phyloP scores from a whole-genome alignment of 2,113 vertebrate species.

The Halcyon malimbica region DNA sequence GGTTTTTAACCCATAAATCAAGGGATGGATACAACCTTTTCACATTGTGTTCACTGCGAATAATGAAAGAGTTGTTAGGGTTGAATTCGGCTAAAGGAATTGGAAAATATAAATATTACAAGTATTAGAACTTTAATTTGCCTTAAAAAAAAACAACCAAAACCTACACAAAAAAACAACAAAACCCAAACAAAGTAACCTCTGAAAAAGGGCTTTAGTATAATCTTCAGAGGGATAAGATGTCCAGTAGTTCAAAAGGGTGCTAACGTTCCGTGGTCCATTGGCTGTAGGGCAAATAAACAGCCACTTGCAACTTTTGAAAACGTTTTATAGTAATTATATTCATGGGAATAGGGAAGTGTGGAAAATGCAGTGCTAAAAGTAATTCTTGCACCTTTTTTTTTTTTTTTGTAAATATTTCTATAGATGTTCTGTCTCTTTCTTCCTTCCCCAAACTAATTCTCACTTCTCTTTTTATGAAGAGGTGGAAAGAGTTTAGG shows the following conservation, averaged over 20 bases:
- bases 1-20: not conserved
- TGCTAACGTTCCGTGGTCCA: not conserved
- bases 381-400: not conserved
- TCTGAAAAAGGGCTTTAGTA: not conserved
- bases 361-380: not conserved
- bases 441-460: too few species aligned
- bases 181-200: too few species aligned
- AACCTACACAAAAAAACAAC: too few species aligned
- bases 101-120: not conserved
- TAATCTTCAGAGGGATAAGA: not conserved
- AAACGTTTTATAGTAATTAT: not conserved
- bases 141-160: not conserved
- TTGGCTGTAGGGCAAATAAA: not conserved
- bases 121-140: not conserved
- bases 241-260: not conserved
- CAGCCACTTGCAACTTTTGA: not conserved
- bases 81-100: not conserved
- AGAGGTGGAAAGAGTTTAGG: not conserved
- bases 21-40: not conserved
- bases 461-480: not conserved
- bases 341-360: rapidly evolving
- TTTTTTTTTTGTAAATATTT: not conserved
- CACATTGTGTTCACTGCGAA: not conserved
- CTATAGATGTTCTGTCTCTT: not conserved
- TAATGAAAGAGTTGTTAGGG: not conserved